These are phyloP conservation scores for Lasius platythorax DNA, from an alignment of 2,888 invertebrate species.

Conservation along the genomic window DNA sequence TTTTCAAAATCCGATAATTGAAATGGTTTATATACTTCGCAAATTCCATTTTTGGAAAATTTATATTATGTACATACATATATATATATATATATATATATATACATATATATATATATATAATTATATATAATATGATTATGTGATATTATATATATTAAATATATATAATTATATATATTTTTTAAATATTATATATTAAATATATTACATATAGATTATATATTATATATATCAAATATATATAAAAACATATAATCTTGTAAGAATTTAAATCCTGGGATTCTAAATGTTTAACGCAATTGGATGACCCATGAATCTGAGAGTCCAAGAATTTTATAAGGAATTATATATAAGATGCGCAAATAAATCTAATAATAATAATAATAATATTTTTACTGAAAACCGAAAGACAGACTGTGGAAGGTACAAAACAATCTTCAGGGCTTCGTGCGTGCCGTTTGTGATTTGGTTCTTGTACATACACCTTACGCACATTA, in stretches of 20 bases:
- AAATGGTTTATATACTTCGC: background rate
- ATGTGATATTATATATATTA: background rate
- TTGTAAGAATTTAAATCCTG: background rate
- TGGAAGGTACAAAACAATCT: slow-evolving; percentile 2
- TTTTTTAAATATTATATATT: too few relatives aligned
- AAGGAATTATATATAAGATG: background rate
- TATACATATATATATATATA: background rate
- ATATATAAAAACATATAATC: background rate
- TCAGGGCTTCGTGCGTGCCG: background rate
- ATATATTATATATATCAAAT: background rate
- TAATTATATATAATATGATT: background rate
- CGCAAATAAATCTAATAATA: slow-evolving; percentile 1
- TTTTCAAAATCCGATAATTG: background rate
- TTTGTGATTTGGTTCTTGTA: slow-evolving; percentile 12
- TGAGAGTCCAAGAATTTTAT: background rate
- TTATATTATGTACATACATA: background rate
- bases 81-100: too few relatives aligned
- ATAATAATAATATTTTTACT: background rate
- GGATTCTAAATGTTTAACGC: background rate
- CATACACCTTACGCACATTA: background rate
- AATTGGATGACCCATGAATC: background rate
- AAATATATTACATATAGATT: too few relatives aligned
- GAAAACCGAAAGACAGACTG: slow-evolving; percentile 11
- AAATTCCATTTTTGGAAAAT: background rate
- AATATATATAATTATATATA: background rate